Evolutionary conservation across 2,888 invertebrate species (phyloP), one percentile per base, ranked within the genome.

Genomic region (Plagiodera versicolora): DNA sequence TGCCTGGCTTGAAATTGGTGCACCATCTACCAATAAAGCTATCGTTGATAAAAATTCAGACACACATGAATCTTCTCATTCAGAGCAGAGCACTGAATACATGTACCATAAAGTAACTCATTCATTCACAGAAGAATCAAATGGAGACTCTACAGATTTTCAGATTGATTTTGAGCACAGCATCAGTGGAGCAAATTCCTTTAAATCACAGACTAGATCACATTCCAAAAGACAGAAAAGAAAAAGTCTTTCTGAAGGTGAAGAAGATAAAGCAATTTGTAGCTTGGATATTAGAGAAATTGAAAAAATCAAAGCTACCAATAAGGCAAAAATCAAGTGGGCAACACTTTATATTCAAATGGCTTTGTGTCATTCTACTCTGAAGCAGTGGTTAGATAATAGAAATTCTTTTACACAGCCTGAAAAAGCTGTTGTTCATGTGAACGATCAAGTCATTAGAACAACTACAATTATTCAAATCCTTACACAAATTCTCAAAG

Each of bases 291-390:
- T 70, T n/a, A 70, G 73, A 46, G 77, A 79, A 56, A 72, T 76
- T 11, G 61, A 71, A 56, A 67, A 66, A 57, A 71, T 74, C 1
- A 58, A 35, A 55, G 48, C 60, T 3, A 17, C 58, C 5, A 62
- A 58, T 32, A 65, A 47, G 20, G 20, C 60, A 9, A 65, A 62
- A 53, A 76, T 85, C 32, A 85, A 86, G 72, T 88, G 87, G 84
- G 88, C 89, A 0, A 89, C 88, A 1, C 77, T 94, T 28, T 92
- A 88, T 74, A 92, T 94, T 60, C 93, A 93, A 80, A 93, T 94
- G 93, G 86, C 91, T 39, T 83, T 89, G 53, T 93, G 93, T 75
- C 87, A 90, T 70, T 84, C 86, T 67, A 93, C 92, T 0, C 79
- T 94, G 49, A 85, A 88, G 61, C 86, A 89, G 55, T 93, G 92